phyloP scores from a whole-genome alignment of 1,140 invertebrate genomes.

The Dendrolimus kikuchii region DNA sequence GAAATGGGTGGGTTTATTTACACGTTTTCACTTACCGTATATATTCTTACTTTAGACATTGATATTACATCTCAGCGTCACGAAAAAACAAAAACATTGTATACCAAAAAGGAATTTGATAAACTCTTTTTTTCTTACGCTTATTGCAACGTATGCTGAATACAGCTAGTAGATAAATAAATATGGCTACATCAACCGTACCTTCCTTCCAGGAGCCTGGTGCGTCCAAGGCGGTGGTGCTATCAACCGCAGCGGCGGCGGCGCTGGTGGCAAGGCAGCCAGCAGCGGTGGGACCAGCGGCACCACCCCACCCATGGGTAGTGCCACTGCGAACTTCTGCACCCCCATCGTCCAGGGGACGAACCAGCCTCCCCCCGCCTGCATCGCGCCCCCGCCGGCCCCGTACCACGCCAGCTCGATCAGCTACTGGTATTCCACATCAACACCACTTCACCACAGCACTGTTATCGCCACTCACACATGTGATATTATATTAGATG shows the following conservation, averaged over 20 bases:
- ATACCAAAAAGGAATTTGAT: too few relatives aligned
- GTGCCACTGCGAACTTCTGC: constrained; percentile 59
- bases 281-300: constrained; percentile 54
- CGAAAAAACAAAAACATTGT: background rate
- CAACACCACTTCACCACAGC: constrained; percentile 28
- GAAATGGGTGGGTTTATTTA: too few relatives aligned
- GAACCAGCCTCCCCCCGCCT: constrained; percentile 61
- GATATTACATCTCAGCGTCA: background rate
- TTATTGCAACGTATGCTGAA: background rate
- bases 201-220: constrained; percentile 48
- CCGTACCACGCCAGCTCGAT: constrained; percentile 67
- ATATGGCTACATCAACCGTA: constrained; percentile 13
- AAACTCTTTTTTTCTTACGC: background rate
- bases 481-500: constrained; percentile 8
- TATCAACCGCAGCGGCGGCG: constrained; percentile 49
- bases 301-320: constrained; percentile 60
- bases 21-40: too few relatives aligned
- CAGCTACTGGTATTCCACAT: constrained; percentile 35
- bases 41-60: too few relatives aligned
- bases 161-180: background rate
- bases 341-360: constrained; percentile 58
- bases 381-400: constrained; percentile 53
- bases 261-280: constrained; percentile 48
- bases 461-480: constrained; percentile 20
- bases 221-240: constrained; percentile 42